Base-by-base conservation (phyloP, 1,140 invertebrate genomes). In the Anastrepha ludens region DNA sequence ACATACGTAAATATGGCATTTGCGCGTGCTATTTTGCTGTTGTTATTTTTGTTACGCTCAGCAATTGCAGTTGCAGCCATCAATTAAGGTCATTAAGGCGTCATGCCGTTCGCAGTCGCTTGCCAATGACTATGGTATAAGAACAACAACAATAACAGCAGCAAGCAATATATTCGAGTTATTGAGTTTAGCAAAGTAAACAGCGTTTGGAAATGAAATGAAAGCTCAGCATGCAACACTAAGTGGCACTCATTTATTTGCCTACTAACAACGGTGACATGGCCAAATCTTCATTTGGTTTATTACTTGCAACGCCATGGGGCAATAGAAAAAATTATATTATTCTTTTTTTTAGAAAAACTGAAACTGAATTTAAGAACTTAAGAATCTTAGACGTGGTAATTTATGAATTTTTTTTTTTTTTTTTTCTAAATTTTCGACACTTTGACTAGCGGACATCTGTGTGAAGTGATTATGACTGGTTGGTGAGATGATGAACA, bases 11-110 rank as follows among this genome's bases (percentile, higher is more conserved):
- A 70, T 78, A 17, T 78, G 44, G 15, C n/a, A 78, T 78, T 78
- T 50, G 70, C 50, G 70, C 70, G 7, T 78, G 74, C 47, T n/a
- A 81, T 9, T 29, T 67, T 67, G 29, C 4, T 67, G 41, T 55
- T 81, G 47, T 55, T 74, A 13, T 17, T 62, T 47, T 74, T 13
- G 15, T 58, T 55, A 55, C 29, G 41, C n/a, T 29, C 41, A 8
- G 7, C 41, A 55, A 44, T 41, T 15, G 44, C 70, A 74, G 70
- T 81, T 81, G 74, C 74, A 81, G 47, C 55, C 74, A 81, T 81
- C 74, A 81, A 81, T 81, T 81, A 81, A 81, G 74, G 74, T 81
- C 74, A 81, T 81, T 81, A 55, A 81, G 74, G 74, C 74, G 74
- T 81, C 74, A 81, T 50, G 74, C 47, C 47, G 74, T 81, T 81